Evolutionary conservation across 2,797 vertebrate genomes (phyloP).

Genomic region (Platyrinchus mystaceus): DNA sequence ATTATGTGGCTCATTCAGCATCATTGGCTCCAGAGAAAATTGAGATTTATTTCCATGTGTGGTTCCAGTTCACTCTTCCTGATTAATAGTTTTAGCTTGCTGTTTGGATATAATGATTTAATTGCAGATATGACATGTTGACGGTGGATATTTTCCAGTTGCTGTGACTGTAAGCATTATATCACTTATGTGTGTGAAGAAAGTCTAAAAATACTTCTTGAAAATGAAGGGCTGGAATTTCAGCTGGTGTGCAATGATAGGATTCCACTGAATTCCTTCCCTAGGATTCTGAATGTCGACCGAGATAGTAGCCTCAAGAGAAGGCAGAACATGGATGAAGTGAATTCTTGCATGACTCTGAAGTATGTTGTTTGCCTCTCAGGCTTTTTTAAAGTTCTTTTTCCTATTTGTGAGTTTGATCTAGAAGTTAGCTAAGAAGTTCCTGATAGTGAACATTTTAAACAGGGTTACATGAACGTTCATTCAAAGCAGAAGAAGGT

Average conservation of each 20-base stretch:
- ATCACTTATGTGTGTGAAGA: background rate
- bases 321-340: background rate
- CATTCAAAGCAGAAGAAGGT: background rate
- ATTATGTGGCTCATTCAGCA: slow-evolving; percentile 25
- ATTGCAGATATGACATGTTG: slow-evolving; percentile 5
- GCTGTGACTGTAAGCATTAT: background rate
- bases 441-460: background rate
- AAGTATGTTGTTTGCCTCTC: background rate
- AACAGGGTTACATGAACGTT: background rate
- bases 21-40: slow-evolving; percentile 16
- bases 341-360: background rate
- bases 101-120: slow-evolving; percentile 51
- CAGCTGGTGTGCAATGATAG: background rate
- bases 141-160: slow-evolving; percentile 34
- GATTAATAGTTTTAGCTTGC: slow-evolving; percentile 28
- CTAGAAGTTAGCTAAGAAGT: background rate
- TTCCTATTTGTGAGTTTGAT: background rate
- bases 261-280: background rate
- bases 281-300: background rate
- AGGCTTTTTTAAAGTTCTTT: background rate
- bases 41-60: slow-evolving; percentile 28
- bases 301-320: background rate
- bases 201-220: slow-evolving; percentile 6
- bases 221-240: background rate
- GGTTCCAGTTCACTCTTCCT: slow-evolving; percentile 12